Evolutionary conservation across 2,888 invertebrate species (phyloP).

Genomic region (Drosophila anomalata): DNA sequence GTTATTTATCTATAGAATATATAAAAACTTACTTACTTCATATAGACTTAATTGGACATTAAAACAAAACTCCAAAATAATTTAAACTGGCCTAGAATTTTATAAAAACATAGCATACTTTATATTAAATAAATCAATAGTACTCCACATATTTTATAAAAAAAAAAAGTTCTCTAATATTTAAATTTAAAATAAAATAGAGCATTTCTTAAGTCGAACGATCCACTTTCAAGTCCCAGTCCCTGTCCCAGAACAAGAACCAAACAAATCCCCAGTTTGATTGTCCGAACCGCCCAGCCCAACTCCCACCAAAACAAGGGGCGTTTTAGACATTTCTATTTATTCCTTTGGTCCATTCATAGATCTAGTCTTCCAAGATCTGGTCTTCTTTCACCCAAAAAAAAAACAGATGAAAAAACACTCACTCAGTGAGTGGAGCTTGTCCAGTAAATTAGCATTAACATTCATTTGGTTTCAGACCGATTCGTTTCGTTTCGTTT

Average conservation of each 20-base stretch:
- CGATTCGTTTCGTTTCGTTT: slow-evolving; percentile 50
- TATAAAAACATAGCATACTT: no score
- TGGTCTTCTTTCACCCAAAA: slow-evolving; percentile 29
- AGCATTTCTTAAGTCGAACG: background rate
- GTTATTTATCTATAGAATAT: no score
- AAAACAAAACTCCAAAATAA: no score
- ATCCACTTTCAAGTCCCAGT: background rate
- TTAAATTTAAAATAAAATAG: background rate
- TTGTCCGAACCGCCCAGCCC: slow-evolving; percentile 6
- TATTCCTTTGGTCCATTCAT: slow-evolving; percentile 41
- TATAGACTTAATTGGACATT: no score
- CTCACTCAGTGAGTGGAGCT: slow-evolving; percentile 60
- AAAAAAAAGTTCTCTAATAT: no score
- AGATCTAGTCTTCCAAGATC: slow-evolving; percentile 13
- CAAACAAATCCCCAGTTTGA: slow-evolving; percentile 19
- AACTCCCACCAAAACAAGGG: slow-evolving; percentile 14
- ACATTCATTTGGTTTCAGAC: slow-evolving; percentile 46
- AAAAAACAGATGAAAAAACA: slow-evolving; percentile 8
- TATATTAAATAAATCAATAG: no score
- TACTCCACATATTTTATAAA: no score
- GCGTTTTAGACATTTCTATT: slow-evolving; percentile 43
- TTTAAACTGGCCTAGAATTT: no score
- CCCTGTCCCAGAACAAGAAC: slow-evolving; percentile 9
- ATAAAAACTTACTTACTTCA: no score
- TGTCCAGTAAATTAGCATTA: slow-evolving; percentile 77